Base-by-base conservation (phyloP, 2,113 vertebrate species). In the Leptocoma aspasia region DNA sequence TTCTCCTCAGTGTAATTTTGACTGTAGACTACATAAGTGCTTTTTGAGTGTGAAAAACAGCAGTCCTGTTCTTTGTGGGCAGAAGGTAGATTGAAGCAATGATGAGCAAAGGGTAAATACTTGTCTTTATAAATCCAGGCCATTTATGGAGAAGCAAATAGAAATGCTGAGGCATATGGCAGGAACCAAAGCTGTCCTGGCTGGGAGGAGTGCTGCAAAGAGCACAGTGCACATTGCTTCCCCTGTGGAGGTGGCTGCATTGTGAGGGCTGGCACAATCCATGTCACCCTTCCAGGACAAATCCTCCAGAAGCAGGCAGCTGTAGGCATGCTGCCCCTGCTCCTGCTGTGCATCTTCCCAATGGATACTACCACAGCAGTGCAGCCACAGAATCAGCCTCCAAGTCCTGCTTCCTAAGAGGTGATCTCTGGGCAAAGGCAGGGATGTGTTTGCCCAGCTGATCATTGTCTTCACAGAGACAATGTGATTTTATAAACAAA, bases 231-330 rank as follows among this genome's bases (percentile, higher is more conserved):
- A 1, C 68, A 37, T 22, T 3, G 0, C 31, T 70, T n/a, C 42
- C n/a, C 61, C 39, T 18, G 22, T 23, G 20, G 50, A 45, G 22
- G 23, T 30, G 37, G 21, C 42, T 72, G 50, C 59, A 11, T 3
- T 0, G 0, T 9, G 3, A 14, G 27, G 37, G 20, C 42, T 50
- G 31, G 15, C 53, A 26, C 13, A 53, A 12, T 10, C 7, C 54
- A 0, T 23, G 31, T 11, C 50, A 42, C 16, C 18, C 42, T 68
- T 31, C 21, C 54, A 83, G 50, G 50, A 53, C 28, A 56, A 76
- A 52, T 17, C 41, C 6, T 11, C 11, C n/a, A 61, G 49, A 71
- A 33, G 19, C 15, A 71, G 53, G 28, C 56, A 70, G 65, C 30
- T 4, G 3, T 16, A 33, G 45, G 41, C 33, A 73, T 2, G 1